phyloP scores from a whole-genome alignment of 2,888 invertebrate species.

The Tigriopus californicus region DNA sequence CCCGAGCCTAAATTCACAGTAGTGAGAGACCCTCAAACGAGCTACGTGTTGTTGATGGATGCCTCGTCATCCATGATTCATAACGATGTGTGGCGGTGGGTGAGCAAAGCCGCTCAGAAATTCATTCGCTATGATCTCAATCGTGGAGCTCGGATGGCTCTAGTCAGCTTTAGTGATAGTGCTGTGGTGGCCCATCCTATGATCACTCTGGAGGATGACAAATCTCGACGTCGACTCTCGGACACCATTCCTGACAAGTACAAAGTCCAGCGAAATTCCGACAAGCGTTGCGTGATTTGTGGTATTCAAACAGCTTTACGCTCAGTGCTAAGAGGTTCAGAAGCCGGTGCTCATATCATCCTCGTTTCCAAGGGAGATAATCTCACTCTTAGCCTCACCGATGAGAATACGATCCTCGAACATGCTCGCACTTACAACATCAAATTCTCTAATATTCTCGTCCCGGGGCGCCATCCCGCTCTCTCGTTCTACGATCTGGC shows the following conservation, averaged over 20 bases:
- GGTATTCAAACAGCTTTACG: slow-evolving; percentile 1
- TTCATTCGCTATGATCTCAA: slow-evolving; percentile 37
- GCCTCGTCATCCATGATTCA: slow-evolving; percentile 7
- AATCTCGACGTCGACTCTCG: slow-evolving; percentile 19
- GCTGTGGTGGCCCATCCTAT: slow-evolving; percentile 19
- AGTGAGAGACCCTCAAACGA: slow-evolving; percentile 7
- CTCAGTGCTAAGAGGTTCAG: slow-evolving; percentile 20
- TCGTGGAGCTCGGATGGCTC: slow-evolving; percentile 24
- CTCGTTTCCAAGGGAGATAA: slow-evolving; percentile 37
- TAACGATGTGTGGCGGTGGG: slow-evolving; percentile 38
- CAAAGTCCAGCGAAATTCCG: slow-evolving; percentile 18
- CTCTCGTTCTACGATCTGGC: slow-evolving; percentile 4
- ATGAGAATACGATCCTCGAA: neutral
- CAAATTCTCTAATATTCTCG: slow-evolving; percentile 2
- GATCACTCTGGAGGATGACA: slow-evolving; percentile 19
- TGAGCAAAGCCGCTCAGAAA: slow-evolving; percentile 37
- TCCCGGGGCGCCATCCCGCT: neutral
- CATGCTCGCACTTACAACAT: neutral
- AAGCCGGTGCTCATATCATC: slow-evolving; percentile 35
- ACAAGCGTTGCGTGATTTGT: slow-evolving; percentile 4
- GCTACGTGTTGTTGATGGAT: slow-evolving; percentile 12
- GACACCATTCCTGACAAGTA: slow-evolving; percentile 22
- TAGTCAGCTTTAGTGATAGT: slow-evolving; percentile 24
- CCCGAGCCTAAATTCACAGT: neutral
- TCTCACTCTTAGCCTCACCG: neutral